Base-by-base conservation (phyloP, 1,140 invertebrate genomes). In the Metopolophium dirhodum region DNA sequence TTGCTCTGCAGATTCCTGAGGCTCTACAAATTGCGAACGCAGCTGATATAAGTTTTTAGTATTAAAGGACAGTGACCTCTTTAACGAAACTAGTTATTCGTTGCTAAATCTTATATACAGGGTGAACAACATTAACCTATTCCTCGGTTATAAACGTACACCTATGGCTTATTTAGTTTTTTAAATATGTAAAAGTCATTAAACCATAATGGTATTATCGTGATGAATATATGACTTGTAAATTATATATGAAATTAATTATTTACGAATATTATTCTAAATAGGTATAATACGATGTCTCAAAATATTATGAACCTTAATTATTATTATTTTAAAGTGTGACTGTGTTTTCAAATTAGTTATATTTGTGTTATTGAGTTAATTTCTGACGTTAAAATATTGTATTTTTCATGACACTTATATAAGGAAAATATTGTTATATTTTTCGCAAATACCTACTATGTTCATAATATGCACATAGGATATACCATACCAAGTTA, bases 11-110 rank as follows among this genome's bases (percentile, higher is more conserved):
- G 35, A 68, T 68, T 68, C 37, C 14, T 1, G 14, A 7, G 37
- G 57, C 37, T 49, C 20, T 45, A 68, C 30, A 68, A 90, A 45
- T 90, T n/a, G 57, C 89, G 88, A 90, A 90, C 26, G 37, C 49
- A 89, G n/a, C 1, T 18, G 7, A 41, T 23, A 9, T 26, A 41
- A 41, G 41, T 4, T 51, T 51, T 51, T 51, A 51, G 26, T 90
- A 47, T n/a, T n/a, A 47, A 90, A 90, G 89, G 14, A 90, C 89
- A 45, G 30, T 35, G 57, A 90, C 89, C 89, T 68, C 37, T 45
- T 68, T 90, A 61, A 90, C 41, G 89, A 68, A 90, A 90, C 89
- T 61, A 68, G 89, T 90, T 90, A 47, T 90, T 22, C 54, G 37
- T 68, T 90, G 89, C 89, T 90, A 90, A 90, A 90, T 90, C 23